phyloP scores from a whole-genome alignment of 2,888 invertebrate genomes.

The Idaea straminata region DNA sequence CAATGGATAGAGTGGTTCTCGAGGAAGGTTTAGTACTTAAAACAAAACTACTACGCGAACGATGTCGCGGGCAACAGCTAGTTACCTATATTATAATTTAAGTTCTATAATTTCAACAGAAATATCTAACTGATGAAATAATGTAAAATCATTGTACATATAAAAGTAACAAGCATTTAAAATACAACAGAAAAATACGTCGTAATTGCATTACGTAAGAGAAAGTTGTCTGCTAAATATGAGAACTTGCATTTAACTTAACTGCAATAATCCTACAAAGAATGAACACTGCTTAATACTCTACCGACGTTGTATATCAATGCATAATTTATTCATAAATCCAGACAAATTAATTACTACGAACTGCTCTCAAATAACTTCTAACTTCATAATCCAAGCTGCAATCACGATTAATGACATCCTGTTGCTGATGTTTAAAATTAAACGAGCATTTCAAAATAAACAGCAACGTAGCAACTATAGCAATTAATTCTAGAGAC shows the following conservation, averaged over 20 bases:
- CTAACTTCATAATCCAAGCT: slow-evolving; percentile 26
- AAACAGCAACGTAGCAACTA: slow-evolving; percentile 2
- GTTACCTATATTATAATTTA: too few relatives aligned
- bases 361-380: slow-evolving; percentile 18
- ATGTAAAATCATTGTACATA: background rate
- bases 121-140: too few relatives aligned
- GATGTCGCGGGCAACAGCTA: too few relatives aligned
- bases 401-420: slow-evolving; percentile 32
- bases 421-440: slow-evolving; percentile 25
- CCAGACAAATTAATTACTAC: slow-evolving; percentile 9
- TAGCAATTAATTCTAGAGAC: background rate
- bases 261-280: background rate
- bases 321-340: background rate
- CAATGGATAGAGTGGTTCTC: too few relatives aligned
- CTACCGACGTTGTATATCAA: background rate
- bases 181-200: background rate
- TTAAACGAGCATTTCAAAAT: slow-evolving; percentile 22
- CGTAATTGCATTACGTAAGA: background rate
- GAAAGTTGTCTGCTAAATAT: background rate
- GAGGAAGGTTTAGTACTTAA: too few relatives aligned
- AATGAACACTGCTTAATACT: background rate
- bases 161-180: background rate
- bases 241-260: background rate
- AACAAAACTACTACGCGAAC: too few relatives aligned
- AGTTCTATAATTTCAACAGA: too few relatives aligned